Evolutionary conservation across 2,797 vertebrate species (phyloP).

Genomic region (Hipposideros larvatus): DNA sequence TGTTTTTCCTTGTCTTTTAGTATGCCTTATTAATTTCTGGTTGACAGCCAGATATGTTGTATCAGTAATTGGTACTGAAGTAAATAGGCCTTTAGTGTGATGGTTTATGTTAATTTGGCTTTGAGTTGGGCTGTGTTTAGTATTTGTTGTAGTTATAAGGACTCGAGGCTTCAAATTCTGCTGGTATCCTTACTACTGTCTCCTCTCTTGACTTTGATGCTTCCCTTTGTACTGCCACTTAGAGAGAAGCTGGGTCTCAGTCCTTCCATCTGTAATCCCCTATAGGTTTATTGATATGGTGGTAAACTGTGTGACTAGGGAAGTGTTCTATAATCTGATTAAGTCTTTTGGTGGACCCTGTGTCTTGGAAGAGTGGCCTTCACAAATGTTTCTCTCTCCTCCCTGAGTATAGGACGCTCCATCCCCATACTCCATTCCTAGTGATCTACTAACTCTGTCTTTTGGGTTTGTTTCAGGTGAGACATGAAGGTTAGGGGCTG

Average conservation of each 20-base stretch:
- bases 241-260: background rate
- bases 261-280: background rate
- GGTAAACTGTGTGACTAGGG: background rate
- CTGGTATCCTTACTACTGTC: background rate
- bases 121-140: background rate
- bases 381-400: constrained; percentile 16
- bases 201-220: background rate
- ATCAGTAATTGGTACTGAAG: background rate
- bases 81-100: background rate
- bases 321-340: background rate
- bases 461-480: background rate
- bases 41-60: background rate
- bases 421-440: background rate
- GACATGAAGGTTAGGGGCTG: background rate
- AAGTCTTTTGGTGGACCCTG: background rate
- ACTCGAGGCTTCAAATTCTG: background rate
- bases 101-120: background rate
- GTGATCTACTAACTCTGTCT: background rate
- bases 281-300: background rate
- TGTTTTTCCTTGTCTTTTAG: background rate
- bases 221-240: background rate
- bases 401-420: background rate
- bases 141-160: background rate
- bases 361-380: background rate
- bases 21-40: background rate